Percentiles rank a stretch among this genome's conserved stretches.
These are phyloP conservation scores for Erebia aethiops DNA, from an alignment of 2,888 invertebrate genomes.

Conservation along the genomic window DNA sequence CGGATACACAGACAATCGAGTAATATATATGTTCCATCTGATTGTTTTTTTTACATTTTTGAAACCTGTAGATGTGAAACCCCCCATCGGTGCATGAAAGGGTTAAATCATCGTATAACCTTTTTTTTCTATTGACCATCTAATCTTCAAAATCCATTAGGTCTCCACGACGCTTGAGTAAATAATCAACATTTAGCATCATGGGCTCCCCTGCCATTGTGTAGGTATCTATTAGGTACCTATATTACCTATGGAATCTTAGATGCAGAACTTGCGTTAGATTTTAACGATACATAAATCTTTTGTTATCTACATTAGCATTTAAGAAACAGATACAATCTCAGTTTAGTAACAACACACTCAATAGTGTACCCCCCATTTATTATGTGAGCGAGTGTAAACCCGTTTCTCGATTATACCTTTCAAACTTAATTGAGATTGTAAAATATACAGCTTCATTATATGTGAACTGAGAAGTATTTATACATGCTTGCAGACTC, in stretches of 20 bases:
- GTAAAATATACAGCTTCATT: conserved; percentile 30
- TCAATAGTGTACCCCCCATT: conserved; percentile 30
- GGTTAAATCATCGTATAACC: no score
- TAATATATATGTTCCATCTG: no score
- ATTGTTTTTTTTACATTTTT: no score
- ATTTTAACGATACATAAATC: conserved; percentile 36
- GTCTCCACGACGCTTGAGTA: no score
- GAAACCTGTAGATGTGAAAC: no score
- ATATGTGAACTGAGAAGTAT: conserved; percentile 15
- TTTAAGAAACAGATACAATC: conserved; percentile 38
- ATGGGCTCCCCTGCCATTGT: no score
- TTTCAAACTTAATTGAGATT: conserved; percentile 25
- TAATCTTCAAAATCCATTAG: no score
- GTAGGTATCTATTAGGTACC: no score
- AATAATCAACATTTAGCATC: no score
- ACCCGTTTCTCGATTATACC: conserved; percentile 24
- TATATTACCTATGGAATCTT: conserved; percentile 19
- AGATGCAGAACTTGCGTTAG: conserved; percentile 30
- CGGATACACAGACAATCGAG: no score
- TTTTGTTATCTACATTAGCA: conserved; percentile 40
- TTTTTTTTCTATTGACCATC: no score
- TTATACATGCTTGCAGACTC: not conserved
- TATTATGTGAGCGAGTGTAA: conserved; percentile 30
- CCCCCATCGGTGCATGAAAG: no score
- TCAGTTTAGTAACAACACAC: conserved; percentile 32